Evolutionary conservation across 2,888 invertebrate species (phyloP).

Genomic region (Tenthredo distinguenda): DNA sequence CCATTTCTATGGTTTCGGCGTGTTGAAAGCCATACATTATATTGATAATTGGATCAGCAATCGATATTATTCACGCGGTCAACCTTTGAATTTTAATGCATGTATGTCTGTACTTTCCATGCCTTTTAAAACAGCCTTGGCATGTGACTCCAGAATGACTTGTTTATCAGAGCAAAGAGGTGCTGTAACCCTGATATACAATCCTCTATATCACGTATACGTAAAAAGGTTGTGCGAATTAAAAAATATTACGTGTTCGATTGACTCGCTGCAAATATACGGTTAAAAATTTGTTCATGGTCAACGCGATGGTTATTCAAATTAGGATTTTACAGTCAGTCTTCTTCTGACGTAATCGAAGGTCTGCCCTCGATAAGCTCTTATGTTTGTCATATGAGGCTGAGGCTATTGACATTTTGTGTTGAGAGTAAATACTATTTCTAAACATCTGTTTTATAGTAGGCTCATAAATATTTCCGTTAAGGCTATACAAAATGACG

Average conservation of each 20-base stretch:
- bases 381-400: constrained; percentile 12
- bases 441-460: constrained; percentile 27
- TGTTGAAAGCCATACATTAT: not conserved
- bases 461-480: not conserved
- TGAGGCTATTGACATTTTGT: constrained; percentile 25
- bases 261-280: constrained; percentile 23
- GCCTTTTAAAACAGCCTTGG: constrained; percentile 30
- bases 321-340: constrained; percentile 24
- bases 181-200: not conserved
- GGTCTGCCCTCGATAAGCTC: constrained; percentile 2
- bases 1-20: not conserved
- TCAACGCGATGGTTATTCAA: constrained; percentile 22
- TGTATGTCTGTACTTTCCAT: not conserved
- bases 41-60: not conserved
- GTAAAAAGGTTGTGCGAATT: not conserved
- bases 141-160: not conserved
- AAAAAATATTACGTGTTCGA: constrained; percentile 4
- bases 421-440: not conserved
- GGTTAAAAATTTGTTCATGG: constrained; percentile 18
- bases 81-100: constrained; percentile 15
- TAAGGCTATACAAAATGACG: not conserved
- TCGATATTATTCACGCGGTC: constrained; percentile 1
- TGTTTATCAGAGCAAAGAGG: not conserved
- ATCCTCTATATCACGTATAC: not conserved
- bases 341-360: constrained; percentile 34